A percentile compares a stretch with the other conserved stretches of the same genome.
These are phyloP conservation scores for Noctua janthina DNA, from an alignment of 2,888 invertebrate genomes.

Conservation along the genomic window DNA sequence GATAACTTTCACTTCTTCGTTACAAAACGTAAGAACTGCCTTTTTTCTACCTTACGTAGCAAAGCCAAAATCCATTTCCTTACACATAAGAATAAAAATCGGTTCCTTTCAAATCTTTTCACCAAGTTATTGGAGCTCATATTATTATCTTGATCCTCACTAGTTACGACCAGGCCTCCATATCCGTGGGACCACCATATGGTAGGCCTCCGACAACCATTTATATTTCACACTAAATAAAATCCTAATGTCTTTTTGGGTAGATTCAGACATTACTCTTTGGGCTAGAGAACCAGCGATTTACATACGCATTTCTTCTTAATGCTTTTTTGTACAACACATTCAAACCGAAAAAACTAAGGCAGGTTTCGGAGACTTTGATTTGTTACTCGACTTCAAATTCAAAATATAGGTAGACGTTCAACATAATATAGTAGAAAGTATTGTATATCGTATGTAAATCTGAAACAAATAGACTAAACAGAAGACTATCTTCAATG, in stretches of 20 bases:
- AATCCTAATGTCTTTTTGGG: slow-evolving; percentile 62
- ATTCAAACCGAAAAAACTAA: background rate
- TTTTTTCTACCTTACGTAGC: background rate
- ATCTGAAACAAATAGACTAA: background rate
- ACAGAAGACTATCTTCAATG: background rate
- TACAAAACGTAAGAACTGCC: background rate
- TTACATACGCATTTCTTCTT: background rate
- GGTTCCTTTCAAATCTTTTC: slow-evolving; percentile 15
- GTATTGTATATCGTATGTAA: background rate
- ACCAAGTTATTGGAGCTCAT: slow-evolving; percentile 33
- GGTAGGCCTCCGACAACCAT: slow-evolving; percentile 46
- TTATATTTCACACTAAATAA: slow-evolving; percentile 69
- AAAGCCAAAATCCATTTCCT: slow-evolving; percentile 1
- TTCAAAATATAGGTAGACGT: no score
- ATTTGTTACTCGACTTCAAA: background rate
- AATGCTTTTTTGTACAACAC: background rate
- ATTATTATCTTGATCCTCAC: slow-evolving; percentile 22
- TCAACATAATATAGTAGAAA: no score
- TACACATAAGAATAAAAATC: slow-evolving; percentile 22
- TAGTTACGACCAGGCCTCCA: slow-evolving; percentile 28
- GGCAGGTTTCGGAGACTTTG: background rate
- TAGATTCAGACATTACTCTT: slow-evolving; percentile 53
- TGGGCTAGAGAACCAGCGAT: slow-evolving; percentile 36
- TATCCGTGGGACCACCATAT: slow-evolving; percentile 29
- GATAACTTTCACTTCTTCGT: background rate